Evolutionary conservation across 2,113 vertebrate species (phyloP).

Genomic region (Chelonoidis abingdonii): DNA sequence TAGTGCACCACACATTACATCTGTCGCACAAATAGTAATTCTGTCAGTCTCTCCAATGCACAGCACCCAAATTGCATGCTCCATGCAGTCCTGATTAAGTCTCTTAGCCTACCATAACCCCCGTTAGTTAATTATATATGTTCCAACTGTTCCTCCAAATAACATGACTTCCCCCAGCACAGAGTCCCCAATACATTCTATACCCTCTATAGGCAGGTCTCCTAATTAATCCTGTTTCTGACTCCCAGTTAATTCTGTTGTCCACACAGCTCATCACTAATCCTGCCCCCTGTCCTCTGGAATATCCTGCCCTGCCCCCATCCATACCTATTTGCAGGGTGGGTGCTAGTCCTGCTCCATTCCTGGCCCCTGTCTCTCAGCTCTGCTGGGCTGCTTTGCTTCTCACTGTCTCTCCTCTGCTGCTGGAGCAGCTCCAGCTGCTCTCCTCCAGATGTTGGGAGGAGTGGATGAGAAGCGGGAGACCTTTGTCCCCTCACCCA

Average conservation of each 20-base stretch:
- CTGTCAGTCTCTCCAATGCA: not conserved
- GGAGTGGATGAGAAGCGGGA: not conserved
- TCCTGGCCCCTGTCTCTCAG: not conserved
- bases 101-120: not conserved
- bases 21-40: not conserved
- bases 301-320: not conserved
- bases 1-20: not conserved
- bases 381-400: not conserved
- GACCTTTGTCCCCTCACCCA: too few relatives aligned
- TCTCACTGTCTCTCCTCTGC: not conserved
- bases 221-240: conserved; percentile 7
- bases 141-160: not conserved
- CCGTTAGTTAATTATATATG: not conserved
- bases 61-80: not conserved
- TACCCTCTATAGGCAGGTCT: not conserved
- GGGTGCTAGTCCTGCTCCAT: not conserved
- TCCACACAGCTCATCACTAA: not conserved
- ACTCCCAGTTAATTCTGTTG: conserved; percentile 11
- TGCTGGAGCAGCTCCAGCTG: not conserved
- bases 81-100: not conserved
- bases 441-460: not conserved
- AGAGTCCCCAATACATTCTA: conserved; percentile 18
- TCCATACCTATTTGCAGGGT: not conserved
- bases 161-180: not conserved
- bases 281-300: not conserved